A percentile compares a stretch with the other conserved stretches of the same genome.
Evolutionary conservation across 2,113 vertebrate species (phyloP).

Genomic region (Lepidothrix coronata): DNA sequence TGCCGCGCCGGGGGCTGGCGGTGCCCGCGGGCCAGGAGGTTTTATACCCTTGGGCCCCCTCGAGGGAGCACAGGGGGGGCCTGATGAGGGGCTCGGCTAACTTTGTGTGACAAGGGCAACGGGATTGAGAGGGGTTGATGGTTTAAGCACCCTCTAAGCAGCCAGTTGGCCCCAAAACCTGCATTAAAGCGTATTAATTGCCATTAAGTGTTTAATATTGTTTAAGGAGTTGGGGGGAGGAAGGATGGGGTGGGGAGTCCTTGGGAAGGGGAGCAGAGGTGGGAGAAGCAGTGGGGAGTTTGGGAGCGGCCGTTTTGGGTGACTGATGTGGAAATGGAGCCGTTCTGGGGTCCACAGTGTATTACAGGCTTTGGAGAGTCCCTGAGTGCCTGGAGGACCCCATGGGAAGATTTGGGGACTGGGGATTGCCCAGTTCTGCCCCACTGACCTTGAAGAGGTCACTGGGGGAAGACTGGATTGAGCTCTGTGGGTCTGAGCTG

Average conservation of each 20-base stretch:
- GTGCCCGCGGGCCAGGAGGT: not conserved
- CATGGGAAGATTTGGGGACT: not conserved
- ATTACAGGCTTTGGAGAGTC: not conserved
- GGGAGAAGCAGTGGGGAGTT: not conserved
- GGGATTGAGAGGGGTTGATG: constrained; percentile 71
- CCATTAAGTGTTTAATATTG: constrained; percentile 71
- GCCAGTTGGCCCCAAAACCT: constrained; percentile 70
- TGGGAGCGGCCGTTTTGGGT: not conserved
- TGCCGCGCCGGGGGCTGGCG: not conserved
- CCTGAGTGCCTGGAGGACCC: not conserved
- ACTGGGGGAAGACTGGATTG: not conserved
- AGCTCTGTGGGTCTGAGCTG: not conserved
- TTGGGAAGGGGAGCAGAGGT: not conserved
- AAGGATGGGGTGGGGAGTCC: not conserved
- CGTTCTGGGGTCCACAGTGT: accelerated
- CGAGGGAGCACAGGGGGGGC: not conserved
- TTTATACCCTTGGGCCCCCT: constrained; percentile 59
- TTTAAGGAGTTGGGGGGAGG: constrained; percentile 44
- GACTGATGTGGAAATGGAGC: not conserved
- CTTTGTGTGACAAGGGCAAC: constrained; percentile 65
- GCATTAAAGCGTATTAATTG: constrained; percentile 66
- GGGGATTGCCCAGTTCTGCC: not conserved
- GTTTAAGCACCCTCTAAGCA: constrained; percentile 68
- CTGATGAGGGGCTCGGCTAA: constrained; percentile 64
- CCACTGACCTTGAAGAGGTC: not conserved